Evolutionary conservation across 2,888 invertebrate species (phyloP), one percentile per base, ranked within the genome.

Genomic region (Andrena camellia): DNA sequence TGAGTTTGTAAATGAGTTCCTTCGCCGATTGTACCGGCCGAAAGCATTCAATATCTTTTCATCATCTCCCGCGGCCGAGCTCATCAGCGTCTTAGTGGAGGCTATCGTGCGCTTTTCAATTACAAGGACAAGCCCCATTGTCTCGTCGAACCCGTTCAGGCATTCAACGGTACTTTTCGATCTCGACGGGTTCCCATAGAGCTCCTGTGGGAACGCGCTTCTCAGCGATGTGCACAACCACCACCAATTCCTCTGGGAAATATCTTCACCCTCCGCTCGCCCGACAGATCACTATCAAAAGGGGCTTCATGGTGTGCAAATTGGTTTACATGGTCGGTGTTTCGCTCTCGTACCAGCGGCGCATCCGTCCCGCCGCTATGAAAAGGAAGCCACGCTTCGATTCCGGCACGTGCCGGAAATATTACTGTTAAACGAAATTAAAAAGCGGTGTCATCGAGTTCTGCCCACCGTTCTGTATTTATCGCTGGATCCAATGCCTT

Each of bases 161-260:
- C 89, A 90, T 90, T 90, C 86, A 86, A 78, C 69, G 73, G 87
- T 81, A 84, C 88, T 87, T 84, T 72, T 77, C 66, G 78, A 83
- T 73, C 86, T 77, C 81, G 74, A 73, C 81, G 74, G 88, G 90
- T 92, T 92, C 91, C 91, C 92, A 93, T 90, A 90, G 89, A 88
- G 85, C 85, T 92, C 93, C 92, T 91, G 92, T 93, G 93, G 93
- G 93, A 94, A 90, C 90, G 78, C 84, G 81, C 77, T 84, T 75
- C 83, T 83, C 85, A 74, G 62, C 80, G 80, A 86, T 88, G 78
- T 76, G 75, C 85, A 79, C 82, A 75, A 81, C 83, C 85, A 79
- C 83, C 85, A 90, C 88, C 90, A 90, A 93, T 92, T 93, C 94
- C 93, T 92, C 92, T 93, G 94, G 94, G 94, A 94, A 94, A 93